Evolutionary conservation across 2,797 vertebrate genomes (phyloP).

Genomic region (Poeciliopsis infans): DNA sequence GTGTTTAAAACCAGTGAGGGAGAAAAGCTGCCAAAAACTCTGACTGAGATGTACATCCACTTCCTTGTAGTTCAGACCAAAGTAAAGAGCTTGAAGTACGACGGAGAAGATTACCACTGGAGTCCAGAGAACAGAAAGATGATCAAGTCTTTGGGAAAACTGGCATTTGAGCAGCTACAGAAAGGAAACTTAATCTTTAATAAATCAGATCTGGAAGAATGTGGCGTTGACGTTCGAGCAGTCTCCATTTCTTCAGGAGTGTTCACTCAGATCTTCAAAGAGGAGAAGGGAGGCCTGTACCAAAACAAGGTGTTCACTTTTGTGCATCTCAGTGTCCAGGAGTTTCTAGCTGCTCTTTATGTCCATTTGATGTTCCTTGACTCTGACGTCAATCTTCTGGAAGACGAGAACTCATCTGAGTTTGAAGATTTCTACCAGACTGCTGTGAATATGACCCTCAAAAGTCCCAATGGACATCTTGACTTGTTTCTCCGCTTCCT

Average conservation of each 20-base stretch:
- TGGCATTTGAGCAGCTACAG: neutral
- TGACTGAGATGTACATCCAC: constrained; percentile 17
- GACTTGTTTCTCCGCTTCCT: constrained; percentile 18
- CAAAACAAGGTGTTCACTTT: constrained; percentile 2
- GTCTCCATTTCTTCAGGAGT: constrained; percentile 15
- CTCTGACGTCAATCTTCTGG: neutral
- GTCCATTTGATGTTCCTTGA: constrained; percentile 4
- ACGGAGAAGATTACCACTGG: neutral
- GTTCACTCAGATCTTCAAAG: constrained; percentile 6
- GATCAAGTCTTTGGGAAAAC: neutral
- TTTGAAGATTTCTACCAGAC: neutral
- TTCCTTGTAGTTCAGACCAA: constrained; percentile 11
- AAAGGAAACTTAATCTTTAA: neutral
- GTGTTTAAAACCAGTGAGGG: neutral
- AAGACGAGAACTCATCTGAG: neutral
- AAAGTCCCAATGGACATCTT: constrained; percentile 17
- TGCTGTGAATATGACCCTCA: constrained; percentile 4
- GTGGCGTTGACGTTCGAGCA: constrained; percentile 1
- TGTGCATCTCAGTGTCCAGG: constrained; percentile 13
- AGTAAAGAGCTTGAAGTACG: constrained; percentile 1
- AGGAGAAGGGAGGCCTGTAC: neutral
- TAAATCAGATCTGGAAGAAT: neutral
- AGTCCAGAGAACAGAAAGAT: neutral
- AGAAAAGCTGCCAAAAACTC: constrained; percentile 9
- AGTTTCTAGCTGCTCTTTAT: constrained; percentile 19